Percentiles rank a stretch among this genome's conserved stretches.
Evolutionary conservation across 2,113 vertebrate genomes (phyloP).

Genomic region (Hipposideros armiger): DNA sequence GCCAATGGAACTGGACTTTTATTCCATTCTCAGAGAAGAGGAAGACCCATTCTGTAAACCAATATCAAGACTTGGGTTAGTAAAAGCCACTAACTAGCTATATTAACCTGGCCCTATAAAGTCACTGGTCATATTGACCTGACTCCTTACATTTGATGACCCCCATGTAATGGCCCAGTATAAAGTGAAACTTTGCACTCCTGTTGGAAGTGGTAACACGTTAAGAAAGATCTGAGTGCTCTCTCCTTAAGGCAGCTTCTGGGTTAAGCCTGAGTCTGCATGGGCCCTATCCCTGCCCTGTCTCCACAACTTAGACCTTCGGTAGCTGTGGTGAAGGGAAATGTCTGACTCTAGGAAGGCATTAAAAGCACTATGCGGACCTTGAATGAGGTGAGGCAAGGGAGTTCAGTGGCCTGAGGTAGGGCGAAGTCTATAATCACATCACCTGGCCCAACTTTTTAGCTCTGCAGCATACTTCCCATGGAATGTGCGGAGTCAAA

Average conservation of each 20-base stretch:
- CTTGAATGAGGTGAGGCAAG: not conserved
- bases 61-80: not conserved
- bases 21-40: not conserved
- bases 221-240: not conserved
- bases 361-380: not conserved
- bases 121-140: not conserved
- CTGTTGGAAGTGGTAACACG: not conserved
- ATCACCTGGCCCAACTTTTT: not conserved
- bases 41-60: not conserved
- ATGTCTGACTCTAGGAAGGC: not conserved
- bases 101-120: not conserved
- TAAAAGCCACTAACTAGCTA: not conserved
- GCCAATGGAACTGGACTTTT: not conserved
- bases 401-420: not conserved
- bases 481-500: not conserved
- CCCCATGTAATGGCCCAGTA: not conserved
- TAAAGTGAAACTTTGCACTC: not conserved
- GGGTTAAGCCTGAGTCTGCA: not conserved
- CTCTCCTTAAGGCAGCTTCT: not conserved
- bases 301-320: not conserved
- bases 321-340: not conserved
- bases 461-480: not conserved
- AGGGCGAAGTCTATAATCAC: not conserved
- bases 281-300: not conserved
- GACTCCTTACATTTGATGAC: not conserved